Conservation (phyloP, 2,888 invertebrate species). For the Noctua fimbriata region DNA sequence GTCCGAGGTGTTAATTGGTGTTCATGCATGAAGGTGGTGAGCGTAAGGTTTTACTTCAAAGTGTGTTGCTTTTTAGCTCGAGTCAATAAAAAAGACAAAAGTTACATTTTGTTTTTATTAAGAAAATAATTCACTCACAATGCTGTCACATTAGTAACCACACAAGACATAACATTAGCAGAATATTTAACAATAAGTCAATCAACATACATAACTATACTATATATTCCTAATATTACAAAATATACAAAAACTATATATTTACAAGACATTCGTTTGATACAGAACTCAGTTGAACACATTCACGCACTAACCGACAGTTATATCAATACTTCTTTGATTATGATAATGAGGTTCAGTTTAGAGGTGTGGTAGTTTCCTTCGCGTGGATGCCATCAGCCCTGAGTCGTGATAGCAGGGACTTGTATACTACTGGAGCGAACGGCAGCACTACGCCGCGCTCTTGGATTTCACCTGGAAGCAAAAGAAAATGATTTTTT, state of each 20-base stretch:
- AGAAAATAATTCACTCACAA: constrained; percentile 35
- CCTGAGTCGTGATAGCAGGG: constrained; percentile 96
- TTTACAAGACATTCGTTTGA: constrained; percentile 41
- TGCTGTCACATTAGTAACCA: constrained; percentile 40
- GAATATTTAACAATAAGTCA: constrained; percentile 28
- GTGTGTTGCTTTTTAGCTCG: constrained; percentile 5
- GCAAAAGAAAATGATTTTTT: neutral
- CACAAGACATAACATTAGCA: constrained; percentile 29
- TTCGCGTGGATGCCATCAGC: constrained; percentile 94
- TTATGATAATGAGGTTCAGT: constrained; percentile 69
- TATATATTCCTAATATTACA: constrained; percentile 35
- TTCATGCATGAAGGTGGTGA: constrained; percentile 27
- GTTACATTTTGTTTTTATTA: constrained; percentile 56
- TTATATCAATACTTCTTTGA: constrained; percentile 31
- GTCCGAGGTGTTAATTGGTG: constrained; percentile 38
- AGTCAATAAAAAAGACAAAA: constrained; percentile 8
- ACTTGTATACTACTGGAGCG: constrained; percentile 97
- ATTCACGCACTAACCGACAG: constrained; percentile 15
- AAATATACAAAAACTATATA: constrained; percentile 19
- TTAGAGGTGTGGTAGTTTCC: constrained; percentile 82
- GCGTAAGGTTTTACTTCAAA: constrained; percentile 42
- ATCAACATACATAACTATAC: constrained; percentile 5
- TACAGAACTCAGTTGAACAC: constrained; percentile 1
- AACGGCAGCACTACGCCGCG: constrained; percentile 98
- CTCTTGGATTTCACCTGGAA: constrained; percentile 98